Conservation (phyloP, 2,888 invertebrate genomes). For the Noctua janthina region DNA sequence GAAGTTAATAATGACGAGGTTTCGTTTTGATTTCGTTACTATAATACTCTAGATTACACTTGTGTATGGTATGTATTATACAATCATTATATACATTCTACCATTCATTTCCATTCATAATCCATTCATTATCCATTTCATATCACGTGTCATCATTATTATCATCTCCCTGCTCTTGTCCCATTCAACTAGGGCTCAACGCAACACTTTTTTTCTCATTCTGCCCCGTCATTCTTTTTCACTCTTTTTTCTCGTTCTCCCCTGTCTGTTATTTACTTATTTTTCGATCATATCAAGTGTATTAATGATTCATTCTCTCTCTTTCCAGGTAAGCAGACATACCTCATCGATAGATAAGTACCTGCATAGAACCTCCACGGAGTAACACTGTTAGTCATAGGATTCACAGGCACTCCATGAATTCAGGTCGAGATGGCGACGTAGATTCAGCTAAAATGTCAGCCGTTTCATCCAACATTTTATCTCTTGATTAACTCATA, state of each 20-base stretch:
- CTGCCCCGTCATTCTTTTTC: too few relatives aligned
- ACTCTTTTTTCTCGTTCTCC: not conserved
- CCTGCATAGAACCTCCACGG: not conserved
- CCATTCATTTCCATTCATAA: too few relatives aligned
- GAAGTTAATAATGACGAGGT: not conserved
- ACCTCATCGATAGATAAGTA: constrained; percentile 21
- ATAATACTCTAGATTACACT: too few relatives aligned
- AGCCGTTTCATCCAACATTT: constrained; percentile 39
- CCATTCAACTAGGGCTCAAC: not conserved
- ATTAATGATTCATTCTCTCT: constrained; percentile 18
- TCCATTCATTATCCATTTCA: too few relatives aligned
- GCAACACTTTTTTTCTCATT: not conserved
- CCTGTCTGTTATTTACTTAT: not conserved
- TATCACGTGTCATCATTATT: not conserved
- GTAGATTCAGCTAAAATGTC: constrained; percentile 45
- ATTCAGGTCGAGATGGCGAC: constrained; percentile 52
- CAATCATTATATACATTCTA: too few relatives aligned
- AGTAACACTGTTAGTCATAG: constrained; percentile 24
- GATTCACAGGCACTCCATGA: constrained; percentile 18
- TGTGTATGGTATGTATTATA: too few relatives aligned
- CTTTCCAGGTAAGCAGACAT: constrained; percentile 49
- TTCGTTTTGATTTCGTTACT: too few relatives aligned
- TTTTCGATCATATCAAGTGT: not conserved
- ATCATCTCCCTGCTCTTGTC: not conserved
- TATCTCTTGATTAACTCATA: constrained; percentile 45